Conservation (phyloP, 2,888 invertebrate genomes). For the Cataglyphis albicans region DNA sequence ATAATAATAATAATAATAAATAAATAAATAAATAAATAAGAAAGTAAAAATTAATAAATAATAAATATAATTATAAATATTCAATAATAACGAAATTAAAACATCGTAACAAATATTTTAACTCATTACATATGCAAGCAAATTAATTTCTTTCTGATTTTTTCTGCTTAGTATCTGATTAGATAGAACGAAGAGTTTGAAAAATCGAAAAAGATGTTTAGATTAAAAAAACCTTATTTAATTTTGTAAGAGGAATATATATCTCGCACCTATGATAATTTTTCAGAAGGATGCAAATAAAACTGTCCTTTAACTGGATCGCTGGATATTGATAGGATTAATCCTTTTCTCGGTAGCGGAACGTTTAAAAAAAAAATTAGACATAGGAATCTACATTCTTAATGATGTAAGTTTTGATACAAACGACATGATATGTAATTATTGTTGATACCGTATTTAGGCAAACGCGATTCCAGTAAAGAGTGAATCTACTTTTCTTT, state of each 20-base stretch:
- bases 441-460: conserved; percentile 23
- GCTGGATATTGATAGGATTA: neutral
- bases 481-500: neutral
- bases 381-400: conserved; percentile 4
- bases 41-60: neutral
- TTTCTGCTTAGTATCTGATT: neutral
- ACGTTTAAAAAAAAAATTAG: conserved; percentile 2
- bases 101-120: neutral
- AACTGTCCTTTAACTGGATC: neutral
- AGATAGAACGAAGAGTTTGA: neutral
- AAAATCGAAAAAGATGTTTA: neutral
- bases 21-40: neutral
- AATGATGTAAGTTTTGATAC: conserved; percentile 7
- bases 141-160: conserved; percentile 17
- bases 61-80: neutral
- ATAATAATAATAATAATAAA: conserved; percentile 14
- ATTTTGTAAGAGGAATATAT: neutral
- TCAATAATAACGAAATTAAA: neutral
- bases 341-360: neutral
- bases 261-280: neutral
- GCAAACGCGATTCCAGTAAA: conserved; percentile 15
- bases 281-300: neutral
- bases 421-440: conserved; percentile 17
- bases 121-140: neutral
- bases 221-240: neutral